These are phyloP conservation scores for Hyperoplus immaculatus DNA, from an alignment of 2,797 vertebrate genomes.

Conservation along the genomic window DNA sequence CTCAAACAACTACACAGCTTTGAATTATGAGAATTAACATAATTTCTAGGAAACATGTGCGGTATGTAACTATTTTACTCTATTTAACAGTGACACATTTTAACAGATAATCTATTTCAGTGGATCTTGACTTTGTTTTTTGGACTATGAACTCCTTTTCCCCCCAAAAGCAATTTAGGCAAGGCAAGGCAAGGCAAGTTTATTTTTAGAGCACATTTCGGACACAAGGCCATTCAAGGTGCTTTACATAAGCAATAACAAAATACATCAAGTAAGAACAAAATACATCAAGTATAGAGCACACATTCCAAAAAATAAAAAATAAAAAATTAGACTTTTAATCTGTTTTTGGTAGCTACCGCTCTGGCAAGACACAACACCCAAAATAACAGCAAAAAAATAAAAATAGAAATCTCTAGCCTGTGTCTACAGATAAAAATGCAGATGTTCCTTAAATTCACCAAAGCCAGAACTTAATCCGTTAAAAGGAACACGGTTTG, in stretches of 20 bases:
- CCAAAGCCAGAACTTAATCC: conserved; percentile 40
- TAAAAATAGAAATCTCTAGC: not conserved
- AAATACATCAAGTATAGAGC: too few relatives aligned
- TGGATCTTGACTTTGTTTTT: not conserved
- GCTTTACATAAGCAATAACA: too few relatives aligned
- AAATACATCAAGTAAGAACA: too few relatives aligned
- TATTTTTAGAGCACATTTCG: too few relatives aligned
- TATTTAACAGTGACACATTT: too few relatives aligned
- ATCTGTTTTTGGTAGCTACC: conserved; percentile 28
- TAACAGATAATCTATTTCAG: not conserved
- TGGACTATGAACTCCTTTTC: not conserved
- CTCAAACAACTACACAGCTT: not conserved
- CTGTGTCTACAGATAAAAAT: not conserved
- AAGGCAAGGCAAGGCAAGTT: too few relatives aligned
- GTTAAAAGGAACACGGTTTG: conserved; percentile 40
- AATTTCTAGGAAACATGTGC: not conserved
- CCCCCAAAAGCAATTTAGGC: conserved; percentile 16
- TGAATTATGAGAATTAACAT: not conserved
- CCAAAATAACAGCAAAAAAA: not conserved
- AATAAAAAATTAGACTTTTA: too few relatives aligned
- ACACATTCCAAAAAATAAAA: too few relatives aligned
- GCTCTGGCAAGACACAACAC: conserved; percentile 2
- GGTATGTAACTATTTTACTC: conserved; percentile 16
- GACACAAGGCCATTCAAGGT: too few relatives aligned
- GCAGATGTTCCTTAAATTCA: conserved; percentile 38